A percentile compares a stretch with the other conserved stretches of the same genome.
These are phyloP conservation scores for Aromia moschata DNA, from an alignment of 2,888 invertebrate species.

Conservation along the genomic window DNA sequence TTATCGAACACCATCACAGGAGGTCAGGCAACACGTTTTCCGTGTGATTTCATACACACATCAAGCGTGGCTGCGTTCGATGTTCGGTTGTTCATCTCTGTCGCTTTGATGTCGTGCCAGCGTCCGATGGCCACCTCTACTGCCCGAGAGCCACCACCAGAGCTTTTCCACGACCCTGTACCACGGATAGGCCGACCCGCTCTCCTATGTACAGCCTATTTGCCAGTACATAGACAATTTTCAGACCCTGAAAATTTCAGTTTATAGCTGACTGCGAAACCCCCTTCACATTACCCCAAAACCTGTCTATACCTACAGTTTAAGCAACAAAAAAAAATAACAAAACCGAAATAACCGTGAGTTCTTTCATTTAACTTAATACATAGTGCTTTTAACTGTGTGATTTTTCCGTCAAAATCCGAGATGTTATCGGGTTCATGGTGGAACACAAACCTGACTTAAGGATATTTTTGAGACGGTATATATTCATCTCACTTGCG, in stretches of 20 bases:
- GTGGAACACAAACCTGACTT: slow-evolving; percentile 7
- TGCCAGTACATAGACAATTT: slow-evolving; percentile 43
- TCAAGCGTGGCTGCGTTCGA: slow-evolving; percentile 41
- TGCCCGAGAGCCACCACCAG: slow-evolving; percentile 30
- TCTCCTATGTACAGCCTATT: slow-evolving; percentile 44
- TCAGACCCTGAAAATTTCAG: slow-evolving; percentile 59
- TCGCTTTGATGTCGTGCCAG: slow-evolving; percentile 36
- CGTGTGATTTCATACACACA: slow-evolving; percentile 46
- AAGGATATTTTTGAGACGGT: neutral
- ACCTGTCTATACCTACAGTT: slow-evolving; percentile 64
- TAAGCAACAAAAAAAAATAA: slow-evolving; percentile 49
- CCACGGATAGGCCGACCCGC: slow-evolving; percentile 48
- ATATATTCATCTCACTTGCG: neutral
- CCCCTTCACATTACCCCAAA: slow-evolving; percentile 59
- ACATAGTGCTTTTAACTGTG: neutral
- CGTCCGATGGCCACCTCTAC: slow-evolving; percentile 32
- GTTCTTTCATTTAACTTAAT: slow-evolving; percentile 32
- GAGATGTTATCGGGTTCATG: too few species aligned
- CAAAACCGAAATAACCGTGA: slow-evolving; percentile 51
- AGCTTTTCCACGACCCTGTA: slow-evolving; percentile 41
- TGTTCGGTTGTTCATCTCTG: slow-evolving; percentile 39
- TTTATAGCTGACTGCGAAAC: slow-evolving; percentile 64
- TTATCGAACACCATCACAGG: slow-evolving; percentile 42
- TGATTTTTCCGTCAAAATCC: too few species aligned
- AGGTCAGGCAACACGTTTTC: slow-evolving; percentile 46